A percentile compares a stretch with the other conserved stretches of the same genome.
phyloP scores from a whole-genome alignment of 2,797 vertebrate genomes.

The Sebastes iracundus region DNA sequence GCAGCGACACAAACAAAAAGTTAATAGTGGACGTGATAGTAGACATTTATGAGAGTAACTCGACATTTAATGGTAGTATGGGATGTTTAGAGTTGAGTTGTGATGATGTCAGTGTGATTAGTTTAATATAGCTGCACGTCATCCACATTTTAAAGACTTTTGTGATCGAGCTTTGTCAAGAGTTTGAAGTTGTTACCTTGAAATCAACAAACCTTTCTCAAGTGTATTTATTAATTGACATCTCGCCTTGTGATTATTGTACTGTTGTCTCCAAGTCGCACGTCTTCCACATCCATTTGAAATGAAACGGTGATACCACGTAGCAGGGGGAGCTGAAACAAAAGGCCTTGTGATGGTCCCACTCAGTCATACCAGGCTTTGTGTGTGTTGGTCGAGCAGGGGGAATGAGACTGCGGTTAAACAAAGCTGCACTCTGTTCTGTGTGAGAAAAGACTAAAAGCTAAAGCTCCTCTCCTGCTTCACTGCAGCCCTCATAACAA shows the following conservation, averaged over 20 bases:
- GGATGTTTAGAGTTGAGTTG: neutral
- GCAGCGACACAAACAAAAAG: neutral
- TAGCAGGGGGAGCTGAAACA: slow-evolving; percentile 50
- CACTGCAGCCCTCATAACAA: slow-evolving; percentile 11
- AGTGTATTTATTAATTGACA: neutral
- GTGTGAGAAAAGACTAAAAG: slow-evolving; percentile 23
- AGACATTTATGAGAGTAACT: neutral
- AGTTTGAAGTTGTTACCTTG: neutral
- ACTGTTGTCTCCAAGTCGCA: neutral
- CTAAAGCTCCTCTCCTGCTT: slow-evolving; percentile 18
- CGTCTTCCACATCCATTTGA: slow-evolving; percentile 4
- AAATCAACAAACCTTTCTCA: neutral
- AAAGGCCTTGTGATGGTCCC: slow-evolving; percentile 66
- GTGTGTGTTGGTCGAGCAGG: slow-evolving; percentile 44
- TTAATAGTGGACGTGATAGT: neutral
- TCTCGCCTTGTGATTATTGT: neutral
- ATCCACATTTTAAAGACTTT: neutral
- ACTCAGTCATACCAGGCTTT: slow-evolving; percentile 62
- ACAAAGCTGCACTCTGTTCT: slow-evolving; percentile 70
- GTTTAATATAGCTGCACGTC: neutral
- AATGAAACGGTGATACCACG: slow-evolving; percentile 10
- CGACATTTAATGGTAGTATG: neutral
- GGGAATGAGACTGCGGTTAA: slow-evolving; percentile 32
- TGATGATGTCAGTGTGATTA: neutral
- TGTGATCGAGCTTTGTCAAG: neutral